Evolutionary conservation across 1,140 invertebrate genomes (phyloP).

Genomic region (Schmidtea mediterranea): DNA sequence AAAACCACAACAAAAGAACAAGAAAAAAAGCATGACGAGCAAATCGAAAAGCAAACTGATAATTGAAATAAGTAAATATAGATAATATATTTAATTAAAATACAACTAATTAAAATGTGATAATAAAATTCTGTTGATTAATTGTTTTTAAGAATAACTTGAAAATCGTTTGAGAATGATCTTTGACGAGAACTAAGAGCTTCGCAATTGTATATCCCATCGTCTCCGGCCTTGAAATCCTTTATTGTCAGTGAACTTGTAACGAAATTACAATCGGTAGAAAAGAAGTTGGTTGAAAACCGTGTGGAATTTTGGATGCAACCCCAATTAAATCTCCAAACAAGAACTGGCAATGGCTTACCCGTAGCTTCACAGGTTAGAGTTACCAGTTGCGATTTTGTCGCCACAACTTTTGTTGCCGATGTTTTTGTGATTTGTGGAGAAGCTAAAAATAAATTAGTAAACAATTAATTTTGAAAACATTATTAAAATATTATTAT

Average conservation of each 20-base stretch:
- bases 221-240: background rate
- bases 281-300: too few species aligned
- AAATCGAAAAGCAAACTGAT: too few species aligned
- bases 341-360: background rate
- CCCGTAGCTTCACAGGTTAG: background rate
- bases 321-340: background rate
- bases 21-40: too few species aligned
- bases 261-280: background rate
- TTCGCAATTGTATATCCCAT: constrained; percentile 1
- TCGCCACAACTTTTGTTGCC: background rate
- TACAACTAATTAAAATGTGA: too few species aligned
- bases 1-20: too few species aligned
- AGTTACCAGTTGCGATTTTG: background rate
- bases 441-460: background rate
- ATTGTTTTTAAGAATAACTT: too few species aligned
- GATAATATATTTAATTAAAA: too few species aligned
- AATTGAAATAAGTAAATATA: too few species aligned
- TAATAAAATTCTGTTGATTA: too few species aligned
- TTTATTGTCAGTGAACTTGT: background rate
- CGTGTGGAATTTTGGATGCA: background rate
- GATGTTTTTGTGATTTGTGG: background rate
- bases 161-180: background rate
- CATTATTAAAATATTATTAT: too few species aligned
- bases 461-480: background rate
- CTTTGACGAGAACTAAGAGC: background rate